Evolutionary conservation across 1,140 invertebrate genomes (phyloP), one percentile per base, ranked within the genome.

Genomic region (Psix sp.): DNA sequence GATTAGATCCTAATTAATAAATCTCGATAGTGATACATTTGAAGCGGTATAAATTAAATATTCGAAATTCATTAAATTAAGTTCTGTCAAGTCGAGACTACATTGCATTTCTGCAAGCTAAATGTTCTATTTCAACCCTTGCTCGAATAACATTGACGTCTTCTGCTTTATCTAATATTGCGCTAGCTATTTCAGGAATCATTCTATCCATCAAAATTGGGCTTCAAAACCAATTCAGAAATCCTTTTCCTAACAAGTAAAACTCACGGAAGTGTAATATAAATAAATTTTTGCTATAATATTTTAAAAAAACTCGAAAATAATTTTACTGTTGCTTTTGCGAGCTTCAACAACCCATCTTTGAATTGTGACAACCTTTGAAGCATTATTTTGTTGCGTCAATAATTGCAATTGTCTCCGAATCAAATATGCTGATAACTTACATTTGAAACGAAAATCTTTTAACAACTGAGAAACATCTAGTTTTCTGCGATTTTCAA

Each of bases 281-380:
- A 52, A n/a, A 29, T 57, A 33, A 4, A 31, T 31, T 13, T 7
- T 49, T 38, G 13, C 29, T 29, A 57, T 54, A 7, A 43, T 24
- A 11, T 33, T 14, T 7, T 67, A 35, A 15, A 57, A 35, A 31
- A 67, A 46, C 40, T 67, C 57, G 15, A 45, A 67, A 51, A 57
- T 51, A 1, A 45, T 40, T 10, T 51, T 51, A 2, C 38, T 33
- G 11, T 51, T 33, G 1, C 33, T 35, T 10, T 51, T 51, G 3
- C 51, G 17, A 14, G 51, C 51, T 20, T 62, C 57, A 14, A 54
- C 46, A 36, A 62, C 6, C 56, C 49, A 71, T 56, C 49, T 43
- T 35, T 7, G 11, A 20, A 29, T 48, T 15, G 52, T 56, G 5
- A 56, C 14, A 18, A 54, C 48, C 11, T 49, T 18, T 21, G 35